Conservation (phyloP, 2,797 vertebrate genomes). For the Acridotheres tristis region DNA sequence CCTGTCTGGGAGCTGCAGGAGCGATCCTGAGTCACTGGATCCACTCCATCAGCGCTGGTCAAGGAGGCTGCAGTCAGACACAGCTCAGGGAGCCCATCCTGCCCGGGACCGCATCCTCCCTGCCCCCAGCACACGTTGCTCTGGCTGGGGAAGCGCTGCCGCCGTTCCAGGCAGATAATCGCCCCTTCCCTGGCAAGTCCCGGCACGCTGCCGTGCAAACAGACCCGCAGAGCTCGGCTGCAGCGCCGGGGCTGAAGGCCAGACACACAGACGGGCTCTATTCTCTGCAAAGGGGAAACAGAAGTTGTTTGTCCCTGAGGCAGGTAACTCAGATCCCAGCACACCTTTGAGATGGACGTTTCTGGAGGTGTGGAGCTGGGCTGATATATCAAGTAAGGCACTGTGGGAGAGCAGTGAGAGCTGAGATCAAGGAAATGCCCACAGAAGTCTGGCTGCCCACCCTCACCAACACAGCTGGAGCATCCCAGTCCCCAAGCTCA, state of each 20-base stretch:
- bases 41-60: background rate
- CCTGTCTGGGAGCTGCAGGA: background rate
- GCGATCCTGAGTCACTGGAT: background rate
- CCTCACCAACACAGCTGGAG: background rate
- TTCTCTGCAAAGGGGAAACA: background rate
- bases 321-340: background rate
- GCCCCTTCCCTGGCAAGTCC: slow-evolving; percentile 58
- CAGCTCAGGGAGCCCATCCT: background rate
- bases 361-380: background rate
- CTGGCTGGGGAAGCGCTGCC: slow-evolving; percentile 37
- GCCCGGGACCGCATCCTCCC: background rate
- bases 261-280: background rate
- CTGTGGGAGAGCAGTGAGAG: background rate
- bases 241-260: slow-evolving; percentile 6
- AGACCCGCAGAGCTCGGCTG: slow-evolving; percentile 6
- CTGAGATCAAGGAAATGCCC: background rate
- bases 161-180: slow-evolving; percentile 49
- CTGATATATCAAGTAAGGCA: background rate
- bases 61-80: background rate
- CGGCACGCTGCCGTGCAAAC: slow-evolving; percentile 27
- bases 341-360: fast-evolving
- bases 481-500: background rate
- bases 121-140: slow-evolving; percentile 30
- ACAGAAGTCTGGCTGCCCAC: background rate
- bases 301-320: background rate